Evolutionary conservation across 2,888 invertebrate genomes (phyloP), one percentile per base, ranked within the genome.

Genomic region (Erynnis tages): DNA sequence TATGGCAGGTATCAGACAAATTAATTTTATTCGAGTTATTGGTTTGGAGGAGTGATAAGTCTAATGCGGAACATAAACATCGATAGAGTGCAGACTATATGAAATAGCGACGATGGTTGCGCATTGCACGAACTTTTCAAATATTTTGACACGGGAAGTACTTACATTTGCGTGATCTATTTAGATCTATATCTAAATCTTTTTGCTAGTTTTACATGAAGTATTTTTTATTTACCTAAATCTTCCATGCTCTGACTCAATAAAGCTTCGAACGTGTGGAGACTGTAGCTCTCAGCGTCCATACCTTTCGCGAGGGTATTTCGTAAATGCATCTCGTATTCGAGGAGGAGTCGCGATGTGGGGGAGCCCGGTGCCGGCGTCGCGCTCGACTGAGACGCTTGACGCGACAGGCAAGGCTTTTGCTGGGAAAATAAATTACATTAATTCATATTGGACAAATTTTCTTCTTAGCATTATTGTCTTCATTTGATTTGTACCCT

Each of bases 181-280:
- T n/a, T n/a, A n/a, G n/a, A n/a, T n/a, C n/a, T n/a, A n/a, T n/a
- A n/a, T n/a, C n/a, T n/a, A n/a, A 14, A 29, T 30, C 27, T 45
- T 17, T 46, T 32, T 50, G 35, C 50, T 44, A 50, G 23, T 35
- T 37, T 43, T 43, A 50, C 50, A 50, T 50, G 50, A 50, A 44
- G 50, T 50, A 50, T 50, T 50, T 50, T 49, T 50, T 50, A 50
- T 82, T 79, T 78, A 96, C 96, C 97, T 85, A 97, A 91, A 89
- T 97, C 97, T 84, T 97, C 97, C 96, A 97, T 97, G 87, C 97
- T 97, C 85, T 97, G 97, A 46, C 96, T 96, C 57, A 97, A 91
- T 56, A 97, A 90, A 53, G 97, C 97, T 85, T 97, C 97, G 72
- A 97, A 97, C 0, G 97, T 97, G 75, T 97, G 97, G 62, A 97